phyloP scores from a whole-genome alignment of 2,888 invertebrate genomes.

The Agrotis exclamationis region DNA sequence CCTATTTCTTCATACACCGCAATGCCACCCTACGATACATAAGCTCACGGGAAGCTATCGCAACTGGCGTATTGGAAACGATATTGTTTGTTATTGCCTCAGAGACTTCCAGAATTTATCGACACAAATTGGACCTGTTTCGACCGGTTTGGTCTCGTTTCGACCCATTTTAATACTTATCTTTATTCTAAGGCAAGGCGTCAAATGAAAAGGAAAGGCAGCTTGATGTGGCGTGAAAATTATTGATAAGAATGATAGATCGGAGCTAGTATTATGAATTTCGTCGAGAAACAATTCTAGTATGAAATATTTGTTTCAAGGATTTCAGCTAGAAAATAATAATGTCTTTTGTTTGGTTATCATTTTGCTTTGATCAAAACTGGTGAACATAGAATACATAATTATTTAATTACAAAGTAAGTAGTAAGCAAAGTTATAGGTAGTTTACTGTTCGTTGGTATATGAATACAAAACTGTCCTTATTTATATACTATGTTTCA shows the following conservation, averaged over 20 bases:
- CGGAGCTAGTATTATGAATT: conserved; percentile 8
- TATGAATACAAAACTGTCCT: too few relatives aligned
- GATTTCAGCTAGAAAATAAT: conserved; percentile 21
- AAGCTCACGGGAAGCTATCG: conserved; percentile 64
- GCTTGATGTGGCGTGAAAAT: conserved; percentile 42
- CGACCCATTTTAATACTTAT: conserved; percentile 73
- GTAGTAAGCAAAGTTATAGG: too few relatives aligned
- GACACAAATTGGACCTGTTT: conserved; percentile 70
- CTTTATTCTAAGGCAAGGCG: conserved; percentile 35
- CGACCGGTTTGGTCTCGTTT: conserved; percentile 39
- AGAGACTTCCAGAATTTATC: conserved; percentile 73
- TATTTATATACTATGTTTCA: too few relatives aligned
- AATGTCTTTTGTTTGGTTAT: not conserved
- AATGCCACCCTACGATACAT: conserved; percentile 45
- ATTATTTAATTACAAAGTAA: too few relatives aligned
- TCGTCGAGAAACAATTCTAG: conserved; percentile 14
- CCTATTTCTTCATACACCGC: not conserved
- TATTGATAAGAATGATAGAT: conserved; percentile 43
- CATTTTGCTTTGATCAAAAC: not conserved
- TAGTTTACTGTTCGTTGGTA: too few relatives aligned
- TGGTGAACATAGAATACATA: not conserved
- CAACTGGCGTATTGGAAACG: conserved; percentile 76
- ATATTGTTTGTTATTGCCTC: conserved; percentile 81
- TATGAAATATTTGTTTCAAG: conserved; percentile 12
- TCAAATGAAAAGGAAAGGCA: conserved; percentile 47